phyloP scores from a whole-genome alignment of 2,797 vertebrate species.

The Hypotaenidia okinawae region DNA sequence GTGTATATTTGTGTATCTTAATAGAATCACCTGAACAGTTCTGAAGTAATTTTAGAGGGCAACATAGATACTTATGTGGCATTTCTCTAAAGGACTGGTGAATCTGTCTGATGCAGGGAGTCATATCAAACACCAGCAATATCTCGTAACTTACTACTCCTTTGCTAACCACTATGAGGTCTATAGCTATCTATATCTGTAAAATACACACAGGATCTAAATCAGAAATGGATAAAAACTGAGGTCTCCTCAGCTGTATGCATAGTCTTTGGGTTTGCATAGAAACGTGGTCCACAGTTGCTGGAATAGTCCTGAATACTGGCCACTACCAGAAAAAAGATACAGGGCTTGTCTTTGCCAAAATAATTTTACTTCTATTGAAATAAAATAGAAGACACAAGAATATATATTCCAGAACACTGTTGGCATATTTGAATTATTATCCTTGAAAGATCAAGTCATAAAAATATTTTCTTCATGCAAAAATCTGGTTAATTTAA shows the following conservation, averaged over 20 bases:
- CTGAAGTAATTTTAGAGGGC: neutral
- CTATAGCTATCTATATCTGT: neutral
- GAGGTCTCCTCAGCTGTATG: neutral
- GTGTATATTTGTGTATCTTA: neutral
- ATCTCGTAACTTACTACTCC: neutral
- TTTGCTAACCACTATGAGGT: neutral
- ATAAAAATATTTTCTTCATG: neutral
- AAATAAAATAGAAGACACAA: neutral
- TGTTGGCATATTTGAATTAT: neutral
- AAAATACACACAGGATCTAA: neutral
- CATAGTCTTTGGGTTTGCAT: neutral
- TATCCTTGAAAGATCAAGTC: neutral
- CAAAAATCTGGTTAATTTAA: neutral
- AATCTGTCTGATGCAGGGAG: neutral
- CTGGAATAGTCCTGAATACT: neutral
- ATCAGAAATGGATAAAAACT: neutral
- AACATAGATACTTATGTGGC: neutral
- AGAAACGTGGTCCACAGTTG: neutral
- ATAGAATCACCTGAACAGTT: neutral
- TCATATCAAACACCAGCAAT: neutral
- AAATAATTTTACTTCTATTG: neutral
- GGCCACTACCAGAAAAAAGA: neutral
- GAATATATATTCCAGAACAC: neutral
- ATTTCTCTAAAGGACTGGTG: neutral
- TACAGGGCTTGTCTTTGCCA: neutral